These are phyloP conservation scores for Halcyon senegalensis DNA, from an alignment of 2,113 vertebrate genomes.

Conservation along the genomic window DNA sequence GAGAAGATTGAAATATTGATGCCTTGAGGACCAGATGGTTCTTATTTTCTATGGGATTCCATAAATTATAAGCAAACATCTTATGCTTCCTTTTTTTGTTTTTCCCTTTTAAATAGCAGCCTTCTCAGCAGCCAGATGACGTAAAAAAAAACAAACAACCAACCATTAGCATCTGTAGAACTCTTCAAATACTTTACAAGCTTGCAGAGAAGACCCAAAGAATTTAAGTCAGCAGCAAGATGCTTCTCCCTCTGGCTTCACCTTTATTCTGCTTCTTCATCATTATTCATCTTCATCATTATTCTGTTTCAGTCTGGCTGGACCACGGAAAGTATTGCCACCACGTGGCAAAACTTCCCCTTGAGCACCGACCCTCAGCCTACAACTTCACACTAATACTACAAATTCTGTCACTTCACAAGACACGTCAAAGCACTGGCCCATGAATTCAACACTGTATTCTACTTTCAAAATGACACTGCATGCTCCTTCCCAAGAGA, in stretches of 20 bases:
- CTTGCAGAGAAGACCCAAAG: background rate
- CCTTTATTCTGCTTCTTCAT: background rate
- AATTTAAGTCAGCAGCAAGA: constrained; percentile 28
- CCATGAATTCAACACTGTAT: background rate
- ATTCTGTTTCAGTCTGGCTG: background rate
- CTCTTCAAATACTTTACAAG: constrained; percentile 19
- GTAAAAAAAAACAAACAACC: background rate
- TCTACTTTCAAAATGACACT: background rate
- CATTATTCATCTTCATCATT: background rate
- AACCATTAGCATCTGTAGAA: background rate
- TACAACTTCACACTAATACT: background rate
- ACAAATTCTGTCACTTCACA: background rate
- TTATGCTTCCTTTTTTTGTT: background rate
- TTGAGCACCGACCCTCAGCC: background rate
- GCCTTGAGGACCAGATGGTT: constrained; percentile 65
- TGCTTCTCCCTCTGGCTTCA: background rate
- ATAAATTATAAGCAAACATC: constrained; percentile 71
- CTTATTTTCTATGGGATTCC: constrained; percentile 53
- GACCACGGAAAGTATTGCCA: background rate
- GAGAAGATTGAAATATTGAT: constrained; percentile 61
- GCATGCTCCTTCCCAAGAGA: background rate
- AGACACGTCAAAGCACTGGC: background rate
- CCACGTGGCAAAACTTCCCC: background rate
- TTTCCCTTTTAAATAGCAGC: background rate
- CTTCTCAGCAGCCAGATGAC: constrained; percentile 30